These are phyloP conservation scores for Eleutherodactylus coqui DNA, from an alignment of 2,797 vertebrate genomes.

Conservation along the genomic window DNA sequence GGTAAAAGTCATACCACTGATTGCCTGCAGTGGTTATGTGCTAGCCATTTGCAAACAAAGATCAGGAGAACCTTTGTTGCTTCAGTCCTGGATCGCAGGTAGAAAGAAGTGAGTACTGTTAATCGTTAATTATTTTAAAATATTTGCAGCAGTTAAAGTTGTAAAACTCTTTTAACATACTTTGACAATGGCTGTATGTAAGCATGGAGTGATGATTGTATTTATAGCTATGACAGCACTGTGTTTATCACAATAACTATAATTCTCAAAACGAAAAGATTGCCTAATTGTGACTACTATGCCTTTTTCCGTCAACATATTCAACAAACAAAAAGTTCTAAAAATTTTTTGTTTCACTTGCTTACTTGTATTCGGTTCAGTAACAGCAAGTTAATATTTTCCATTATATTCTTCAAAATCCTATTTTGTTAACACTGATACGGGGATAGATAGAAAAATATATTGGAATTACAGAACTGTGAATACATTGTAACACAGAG, in stretches of 20 bases:
- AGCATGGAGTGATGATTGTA: slow-evolving; percentile 59
- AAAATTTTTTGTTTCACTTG: slow-evolving; percentile 64
- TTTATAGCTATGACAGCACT: slow-evolving; percentile 69
- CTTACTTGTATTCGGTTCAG: slow-evolving; percentile 13
- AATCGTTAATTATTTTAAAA: no score
- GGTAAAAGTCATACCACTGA: no score
- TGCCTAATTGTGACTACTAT: slow-evolving; percentile 68
- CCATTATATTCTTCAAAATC: slow-evolving; percentile 33
- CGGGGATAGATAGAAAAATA: slow-evolving; percentile 56
- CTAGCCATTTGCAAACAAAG: no score
- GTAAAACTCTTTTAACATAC: no score
- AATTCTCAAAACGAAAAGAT: slow-evolving; percentile 67
- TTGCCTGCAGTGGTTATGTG: no score
- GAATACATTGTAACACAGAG: slow-evolving; percentile 64
- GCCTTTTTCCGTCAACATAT: slow-evolving; percentile 66
- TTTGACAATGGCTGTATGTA: slow-evolving; percentile 65
- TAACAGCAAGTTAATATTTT: slow-evolving; percentile 21
- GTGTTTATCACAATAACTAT: slow-evolving; percentile 73
- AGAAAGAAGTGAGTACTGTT: no score
- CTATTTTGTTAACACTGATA: slow-evolving; percentile 61
- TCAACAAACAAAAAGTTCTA: slow-evolving; percentile 67
- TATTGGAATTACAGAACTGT: slow-evolving; percentile 67
- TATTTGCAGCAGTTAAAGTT: no score
- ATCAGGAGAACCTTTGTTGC: no score
- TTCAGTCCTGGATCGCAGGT: no score